Conservation (phyloP, 2,888 invertebrate genomes). For the Eilema griseolum region DNA sequence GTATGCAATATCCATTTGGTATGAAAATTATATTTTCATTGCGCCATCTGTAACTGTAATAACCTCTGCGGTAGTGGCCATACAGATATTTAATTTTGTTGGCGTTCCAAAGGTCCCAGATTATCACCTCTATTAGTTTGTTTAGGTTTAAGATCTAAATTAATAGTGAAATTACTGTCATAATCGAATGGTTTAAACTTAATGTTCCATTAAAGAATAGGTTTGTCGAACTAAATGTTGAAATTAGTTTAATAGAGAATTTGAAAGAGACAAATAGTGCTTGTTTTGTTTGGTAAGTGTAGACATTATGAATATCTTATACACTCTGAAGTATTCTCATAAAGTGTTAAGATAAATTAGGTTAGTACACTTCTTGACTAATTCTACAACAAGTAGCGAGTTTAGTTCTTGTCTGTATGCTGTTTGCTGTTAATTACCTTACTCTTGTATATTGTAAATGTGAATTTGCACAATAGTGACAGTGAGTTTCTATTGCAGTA, state of each 20-base stretch:
- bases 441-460: background rate
- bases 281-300: background rate
- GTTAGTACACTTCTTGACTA: background rate
- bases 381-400: background rate
- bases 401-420: background rate
- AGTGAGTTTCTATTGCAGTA: background rate
- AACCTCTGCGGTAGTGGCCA: slow-evolving; percentile 36
- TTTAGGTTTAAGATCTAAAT: slow-evolving; percentile 37
- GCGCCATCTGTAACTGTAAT: background rate
- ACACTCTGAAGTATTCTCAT: background rate
- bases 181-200: slow-evolving; percentile 22
- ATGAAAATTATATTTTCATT: background rate
- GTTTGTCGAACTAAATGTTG: background rate
- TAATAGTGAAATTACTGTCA: slow-evolving; percentile 35
- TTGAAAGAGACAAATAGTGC: background rate
- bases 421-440: background rate
- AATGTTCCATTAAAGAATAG: background rate
- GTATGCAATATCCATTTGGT: background rate
- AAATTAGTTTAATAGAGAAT: slow-evolving; percentile 3
- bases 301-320: background rate
- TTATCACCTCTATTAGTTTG: slow-evolving; percentile 44
- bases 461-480: background rate
- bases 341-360: no score
- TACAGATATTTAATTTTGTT: slow-evolving; percentile 40
- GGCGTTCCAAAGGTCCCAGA: slow-evolving; percentile 34